Conservation (phyloP, 2,797 vertebrate species). For the Peromyscus aztecus region DNA sequence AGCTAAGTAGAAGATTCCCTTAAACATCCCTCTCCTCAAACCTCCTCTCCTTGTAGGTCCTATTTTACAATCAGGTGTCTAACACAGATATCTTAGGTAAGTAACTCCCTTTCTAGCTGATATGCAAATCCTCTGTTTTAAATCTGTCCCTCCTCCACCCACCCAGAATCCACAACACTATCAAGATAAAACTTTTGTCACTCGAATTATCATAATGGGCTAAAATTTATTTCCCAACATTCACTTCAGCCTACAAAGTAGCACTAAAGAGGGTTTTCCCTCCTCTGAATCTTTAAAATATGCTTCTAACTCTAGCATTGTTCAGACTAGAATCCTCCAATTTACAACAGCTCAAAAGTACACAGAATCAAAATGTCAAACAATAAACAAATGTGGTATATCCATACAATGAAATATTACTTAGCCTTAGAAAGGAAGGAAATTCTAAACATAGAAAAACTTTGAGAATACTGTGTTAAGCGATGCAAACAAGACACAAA, state of each 20-base stretch:
- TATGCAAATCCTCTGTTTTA: neutral
- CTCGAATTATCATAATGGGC: neutral
- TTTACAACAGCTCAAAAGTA: neutral
- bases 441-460: neutral
- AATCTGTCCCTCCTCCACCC: neutral
- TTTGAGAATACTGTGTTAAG: neutral
- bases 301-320: neutral
- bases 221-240: neutral
- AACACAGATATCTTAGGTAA: neutral
- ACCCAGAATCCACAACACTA: neutral
- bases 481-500: neutral
- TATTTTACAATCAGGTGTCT: neutral
- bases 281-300: neutral
- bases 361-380: neutral
- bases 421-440: neutral
- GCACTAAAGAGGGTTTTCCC: neutral
- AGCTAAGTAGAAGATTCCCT: neutral
- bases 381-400: neutral
- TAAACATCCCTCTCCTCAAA: neutral
- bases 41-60: neutral
- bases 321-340: neutral
- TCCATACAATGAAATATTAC: neutral
- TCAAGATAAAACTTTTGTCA: neutral
- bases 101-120: neutral
- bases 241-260: neutral